A percentile compares a stretch with the other conserved stretches of the same genome.
phyloP scores from a whole-genome alignment of 2,797 vertebrate species.

The Nannoperca obscura region DNA sequence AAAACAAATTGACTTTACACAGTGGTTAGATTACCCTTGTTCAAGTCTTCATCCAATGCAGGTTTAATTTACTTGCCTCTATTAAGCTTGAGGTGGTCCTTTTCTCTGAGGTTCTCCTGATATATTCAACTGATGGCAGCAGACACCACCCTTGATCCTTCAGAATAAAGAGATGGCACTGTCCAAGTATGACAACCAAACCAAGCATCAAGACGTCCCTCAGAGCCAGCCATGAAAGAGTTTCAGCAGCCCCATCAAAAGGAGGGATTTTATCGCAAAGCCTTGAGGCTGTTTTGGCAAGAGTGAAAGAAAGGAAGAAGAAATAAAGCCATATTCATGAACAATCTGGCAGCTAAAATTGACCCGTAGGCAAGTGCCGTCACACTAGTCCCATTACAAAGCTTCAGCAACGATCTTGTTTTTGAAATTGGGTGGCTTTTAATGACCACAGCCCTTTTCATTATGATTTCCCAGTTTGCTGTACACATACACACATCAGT shows the following conservation, averaged over 20 bases:
- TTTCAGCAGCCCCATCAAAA: slow-evolving; percentile 20
- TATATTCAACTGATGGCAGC: slow-evolving; percentile 31
- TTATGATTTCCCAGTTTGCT: slow-evolving; percentile 31
- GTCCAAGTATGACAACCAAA: slow-evolving; percentile 27
- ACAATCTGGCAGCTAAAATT: slow-evolving; percentile 10
- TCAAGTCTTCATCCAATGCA: not conserved
- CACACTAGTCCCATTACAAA: slow-evolving; percentile 23
- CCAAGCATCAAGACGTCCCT: slow-evolving; percentile 10
- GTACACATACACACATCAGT: not conserved
- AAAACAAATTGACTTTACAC: not conserved
- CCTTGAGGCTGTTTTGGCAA: slow-evolving; percentile 23
- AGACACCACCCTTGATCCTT: slow-evolving; percentile 29
- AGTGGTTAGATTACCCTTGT: not conserved
- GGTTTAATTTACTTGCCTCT: slow-evolving; percentile 3
- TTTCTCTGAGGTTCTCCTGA: slow-evolving; percentile 21
- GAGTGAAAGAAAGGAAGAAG: slow-evolving; percentile 13
- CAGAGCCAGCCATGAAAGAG: slow-evolving; percentile 18
- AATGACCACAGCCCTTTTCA: slow-evolving; percentile 42
- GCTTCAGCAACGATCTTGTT: slow-evolving; percentile 26
- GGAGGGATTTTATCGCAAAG: slow-evolving; percentile 33
- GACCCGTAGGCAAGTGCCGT: not conserved
- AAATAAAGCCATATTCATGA: slow-evolving; percentile 13
- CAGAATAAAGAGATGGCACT: slow-evolving; percentile 6
- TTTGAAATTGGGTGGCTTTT: slow-evolving; percentile 23
- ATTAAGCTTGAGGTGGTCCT: slow-evolving; percentile 1